Evolutionary conservation across 1,140 invertebrate species (phyloP).

Genomic region (Uloborus diversus): DNA sequence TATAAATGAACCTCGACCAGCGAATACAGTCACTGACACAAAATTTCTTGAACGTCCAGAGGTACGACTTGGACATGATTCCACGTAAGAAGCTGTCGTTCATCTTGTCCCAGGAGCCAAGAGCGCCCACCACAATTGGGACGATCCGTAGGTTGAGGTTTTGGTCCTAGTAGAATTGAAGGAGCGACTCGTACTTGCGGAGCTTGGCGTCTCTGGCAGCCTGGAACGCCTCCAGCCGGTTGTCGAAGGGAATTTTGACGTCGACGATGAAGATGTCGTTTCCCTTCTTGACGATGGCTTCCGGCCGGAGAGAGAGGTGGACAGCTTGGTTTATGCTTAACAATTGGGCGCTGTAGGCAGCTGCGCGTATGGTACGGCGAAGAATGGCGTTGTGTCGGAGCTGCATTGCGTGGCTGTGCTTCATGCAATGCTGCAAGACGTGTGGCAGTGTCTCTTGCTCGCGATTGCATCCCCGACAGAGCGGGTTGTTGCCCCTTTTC

Average conservation of each 20-base stretch:
- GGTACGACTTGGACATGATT: background rate
- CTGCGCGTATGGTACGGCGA: no score
- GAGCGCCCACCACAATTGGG: background rate
- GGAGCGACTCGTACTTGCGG: background rate
- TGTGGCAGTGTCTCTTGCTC: rapidly evolving
- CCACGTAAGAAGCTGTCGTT: background rate
- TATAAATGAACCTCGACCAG: background rate
- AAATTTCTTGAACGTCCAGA: background rate
- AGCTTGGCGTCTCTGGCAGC: background rate
- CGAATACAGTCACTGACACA: background rate
- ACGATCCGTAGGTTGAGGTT: background rate
- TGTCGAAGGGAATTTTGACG: background rate
- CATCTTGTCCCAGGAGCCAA: background rate
- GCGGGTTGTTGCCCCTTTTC: no score
- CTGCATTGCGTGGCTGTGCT: background rate
- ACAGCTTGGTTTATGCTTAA: background rate
- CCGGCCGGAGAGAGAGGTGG: background rate
- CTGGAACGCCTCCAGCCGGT: background rate
- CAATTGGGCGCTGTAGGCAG: no score
- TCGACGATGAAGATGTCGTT: background rate
- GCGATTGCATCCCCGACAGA: no score
- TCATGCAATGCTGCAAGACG: background rate
- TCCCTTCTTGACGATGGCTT: background rate
- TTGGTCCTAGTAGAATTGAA: background rate
- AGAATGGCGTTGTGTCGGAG: background rate